Evolutionary conservation across 2,888 invertebrate species (phyloP).

Genomic region (Oasisia sp.): DNA sequence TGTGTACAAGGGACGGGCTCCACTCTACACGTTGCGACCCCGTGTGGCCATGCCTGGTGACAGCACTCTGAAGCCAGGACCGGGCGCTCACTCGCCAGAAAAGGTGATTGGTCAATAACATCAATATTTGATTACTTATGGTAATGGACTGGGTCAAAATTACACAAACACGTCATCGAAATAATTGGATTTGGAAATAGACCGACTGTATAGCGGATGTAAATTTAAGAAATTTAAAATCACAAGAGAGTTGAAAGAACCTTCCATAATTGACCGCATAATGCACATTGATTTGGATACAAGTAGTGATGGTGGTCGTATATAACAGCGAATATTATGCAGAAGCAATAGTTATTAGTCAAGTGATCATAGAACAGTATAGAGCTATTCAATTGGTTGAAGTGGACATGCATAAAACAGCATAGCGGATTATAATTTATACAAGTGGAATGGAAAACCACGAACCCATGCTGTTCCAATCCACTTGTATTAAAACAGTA

Average conservation of each 20-base stretch:
- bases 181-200: not conserved
- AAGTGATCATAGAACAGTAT: not conserved
- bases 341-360: not conserved
- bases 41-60: conserved; percentile 80
- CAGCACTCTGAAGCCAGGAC: conserved; percentile 83
- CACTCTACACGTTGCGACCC: conserved; percentile 86
- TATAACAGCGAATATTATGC: too few relatives aligned
- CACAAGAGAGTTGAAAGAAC: not conserved
- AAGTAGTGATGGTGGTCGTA: too few relatives aligned
- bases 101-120: not conserved
- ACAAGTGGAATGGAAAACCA: not conserved
- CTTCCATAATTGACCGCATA: not conserved
- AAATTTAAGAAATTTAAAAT: not conserved
- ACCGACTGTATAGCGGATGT: not conserved
- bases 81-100: conserved; percentile 90
- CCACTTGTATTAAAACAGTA: too few relatives aligned
- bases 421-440: not conserved
- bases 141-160: not conserved
- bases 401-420: not conserved
- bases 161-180: not conserved
- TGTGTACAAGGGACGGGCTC: conserved; percentile 62
- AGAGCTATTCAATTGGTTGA: not conserved
- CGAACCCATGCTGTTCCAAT: too few relatives aligned
- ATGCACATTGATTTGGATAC: not conserved
- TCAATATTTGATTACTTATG: not conserved